Conservation (phyloP, 2,113 vertebrate genomes). For the Chauna torquata region DNA sequence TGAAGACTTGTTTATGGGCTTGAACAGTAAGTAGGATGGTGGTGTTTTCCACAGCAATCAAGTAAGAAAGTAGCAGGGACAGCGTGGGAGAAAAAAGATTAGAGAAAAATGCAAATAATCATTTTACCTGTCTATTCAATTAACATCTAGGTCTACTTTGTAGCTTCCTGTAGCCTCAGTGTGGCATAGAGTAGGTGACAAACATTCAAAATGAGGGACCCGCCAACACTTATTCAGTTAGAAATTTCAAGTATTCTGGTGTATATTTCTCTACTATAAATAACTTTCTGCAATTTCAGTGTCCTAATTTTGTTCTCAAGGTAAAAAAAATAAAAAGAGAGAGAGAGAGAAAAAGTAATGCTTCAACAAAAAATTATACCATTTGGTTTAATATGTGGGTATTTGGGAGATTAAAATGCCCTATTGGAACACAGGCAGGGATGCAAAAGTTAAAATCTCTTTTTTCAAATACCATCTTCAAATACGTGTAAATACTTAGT, state of each 20-base stretch:
- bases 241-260: constrained; percentile 57
- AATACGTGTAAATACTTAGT: neutral
- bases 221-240: neutral
- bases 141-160: constrained; percentile 60
- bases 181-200: constrained; percentile 38
- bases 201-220: constrained; percentile 21
- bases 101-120: constrained; percentile 65
- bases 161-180: constrained; percentile 27
- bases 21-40: constrained; percentile 58
- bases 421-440: neutral
- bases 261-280: constrained; percentile 57
- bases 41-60: constrained; percentile 58
- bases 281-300: constrained; percentile 55
- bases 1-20: constrained; percentile 55
- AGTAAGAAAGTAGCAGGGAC: neutral
- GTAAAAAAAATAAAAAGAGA: neutral
- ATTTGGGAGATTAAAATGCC: neutral
- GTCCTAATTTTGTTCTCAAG: constrained; percentile 54
- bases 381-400: neutral
- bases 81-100: constrained; percentile 58
- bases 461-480: neutral
- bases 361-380: neutral
- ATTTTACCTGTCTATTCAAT: constrained; percentile 55
- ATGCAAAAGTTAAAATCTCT: neutral
- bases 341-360: neutral